A percentile compares a stretch with the other conserved stretches of the same genome.
Evolutionary conservation across 2,888 invertebrate genomes (phyloP).

Genomic region (Gerris lacustris): DNA sequence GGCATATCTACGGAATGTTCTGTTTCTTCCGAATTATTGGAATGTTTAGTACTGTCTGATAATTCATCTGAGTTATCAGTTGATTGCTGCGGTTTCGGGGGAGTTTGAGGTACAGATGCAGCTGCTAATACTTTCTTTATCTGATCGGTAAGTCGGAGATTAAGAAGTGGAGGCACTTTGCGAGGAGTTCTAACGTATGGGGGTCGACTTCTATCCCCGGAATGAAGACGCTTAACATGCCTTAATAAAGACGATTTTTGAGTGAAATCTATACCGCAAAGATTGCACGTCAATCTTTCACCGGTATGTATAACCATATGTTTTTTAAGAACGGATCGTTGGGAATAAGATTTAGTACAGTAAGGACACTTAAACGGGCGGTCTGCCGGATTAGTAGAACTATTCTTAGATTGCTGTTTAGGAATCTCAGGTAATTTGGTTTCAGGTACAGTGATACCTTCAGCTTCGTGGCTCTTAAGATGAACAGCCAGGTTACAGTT

Average conservation of each 20-base stretch:
- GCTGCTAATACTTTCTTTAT: conserved; percentile 5
- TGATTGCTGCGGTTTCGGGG: background rate
- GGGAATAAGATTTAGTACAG: conserved; percentile 20
- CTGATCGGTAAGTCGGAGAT: background rate
- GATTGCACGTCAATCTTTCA: conserved; percentile 29
- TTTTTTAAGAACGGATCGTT: conserved; percentile 29
- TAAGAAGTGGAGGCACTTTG: conserved; percentile 7
- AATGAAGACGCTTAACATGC: conserved; percentile 31
- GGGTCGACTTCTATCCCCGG: background rate
- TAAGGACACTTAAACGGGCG: conserved; percentile 13
- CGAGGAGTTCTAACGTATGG: background rate
- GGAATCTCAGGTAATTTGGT: background rate
- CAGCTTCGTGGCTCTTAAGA: conserved; percentile 17
- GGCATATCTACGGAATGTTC: conserved; percentile 4
- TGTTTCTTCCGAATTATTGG: conserved; percentile 7
- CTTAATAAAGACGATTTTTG: conserved; percentile 31
- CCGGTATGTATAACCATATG: conserved; percentile 30
- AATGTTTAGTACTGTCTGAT: background rate
- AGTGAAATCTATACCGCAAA: conserved; percentile 32
- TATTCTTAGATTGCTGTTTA: background rate
- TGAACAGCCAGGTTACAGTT: conserved; percentile 20
- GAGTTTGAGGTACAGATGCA: background rate
- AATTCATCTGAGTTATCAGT: background rate
- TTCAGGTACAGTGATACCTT: conserved; percentile 2
- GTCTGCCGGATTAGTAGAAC: conserved; percentile 5